These are phyloP conservation scores for Percopsis transmontana DNA, from an alignment of 2,113 vertebrate genomes.

Conservation along the genomic window DNA sequence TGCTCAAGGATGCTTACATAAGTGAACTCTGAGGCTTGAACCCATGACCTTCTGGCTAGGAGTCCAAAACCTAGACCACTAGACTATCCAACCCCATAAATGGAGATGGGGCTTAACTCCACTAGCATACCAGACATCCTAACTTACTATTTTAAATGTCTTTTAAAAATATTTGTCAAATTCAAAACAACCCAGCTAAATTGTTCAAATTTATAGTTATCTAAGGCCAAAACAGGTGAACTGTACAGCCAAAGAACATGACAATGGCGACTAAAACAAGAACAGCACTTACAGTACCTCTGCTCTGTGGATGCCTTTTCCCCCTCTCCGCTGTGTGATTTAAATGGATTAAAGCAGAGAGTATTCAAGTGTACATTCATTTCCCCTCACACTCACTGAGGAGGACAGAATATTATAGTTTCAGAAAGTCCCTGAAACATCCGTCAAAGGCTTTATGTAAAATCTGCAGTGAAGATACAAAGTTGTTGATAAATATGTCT, in stretches of 20 bases:
- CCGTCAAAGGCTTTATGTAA: conserved; percentile 27
- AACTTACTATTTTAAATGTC: conserved; percentile 30
- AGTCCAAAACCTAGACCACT: too few relatives aligned
- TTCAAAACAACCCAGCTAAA: conserved; percentile 29
- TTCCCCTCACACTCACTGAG: conserved; percentile 51
- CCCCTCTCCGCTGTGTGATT: conserved; percentile 53
- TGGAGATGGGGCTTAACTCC: background rate
- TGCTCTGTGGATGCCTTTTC: conserved; percentile 48
- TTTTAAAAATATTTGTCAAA: conserved; percentile 12
- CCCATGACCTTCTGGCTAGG: too few relatives aligned
- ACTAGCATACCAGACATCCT: background rate
- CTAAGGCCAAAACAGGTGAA: too few relatives aligned
- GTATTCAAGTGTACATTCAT: conserved; percentile 68
- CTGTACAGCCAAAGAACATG: conserved; percentile 2
- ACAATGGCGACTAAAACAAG: conserved; percentile 41
- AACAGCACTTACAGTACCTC: conserved; percentile 39
- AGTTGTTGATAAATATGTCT: conserved; percentile 39
- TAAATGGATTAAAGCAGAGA: conserved; percentile 70
- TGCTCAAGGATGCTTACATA: too few relatives aligned
- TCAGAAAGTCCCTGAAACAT: conserved; percentile 54
- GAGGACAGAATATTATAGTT: conserved; percentile 50
- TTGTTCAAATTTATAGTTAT: too few relatives aligned
- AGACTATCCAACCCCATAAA: too few relatives aligned
- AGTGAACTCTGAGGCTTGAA: too few relatives aligned
- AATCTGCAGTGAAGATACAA: conserved; percentile 36